Evolutionary conservation across 2,797 vertebrate species (phyloP), one percentile per base, ranked within the genome.

Genomic region (Pipistrellus kuhlii): DNA sequence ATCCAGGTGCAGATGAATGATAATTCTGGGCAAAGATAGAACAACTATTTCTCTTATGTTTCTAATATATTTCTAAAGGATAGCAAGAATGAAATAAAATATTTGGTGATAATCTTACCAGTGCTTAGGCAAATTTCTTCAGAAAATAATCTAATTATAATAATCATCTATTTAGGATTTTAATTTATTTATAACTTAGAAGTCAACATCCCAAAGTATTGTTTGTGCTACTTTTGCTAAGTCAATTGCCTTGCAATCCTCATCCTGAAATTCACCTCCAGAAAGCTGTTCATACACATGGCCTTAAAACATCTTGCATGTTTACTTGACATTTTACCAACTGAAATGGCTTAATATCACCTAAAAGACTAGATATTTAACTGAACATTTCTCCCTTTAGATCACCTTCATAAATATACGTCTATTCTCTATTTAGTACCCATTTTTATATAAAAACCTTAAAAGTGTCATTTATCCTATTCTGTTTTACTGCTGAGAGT

Each of bases 291-390:
- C 4, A 41, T 27, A 30, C 5, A 75, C 13, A 14, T 4, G 71
- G 25, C 0, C 20, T 62, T 94, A 92, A 71, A 90, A 27, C 23
- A 68, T 57, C 59, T 30, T 83, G 46, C 78, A 75, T 75, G 38
- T 64, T 83, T 71, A 35, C 30, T 71, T 94, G 62, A 12, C 23
- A 53, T 88, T 93, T 93, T 81, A 66, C 13, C 75, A 78, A 83
- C 21, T 21, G 11, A 21, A 90, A 62, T 80, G 8, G 5, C 14
- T 92, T 86, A 69, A 6, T 71, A 35, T 81, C 38, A 62, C 91
- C 3, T 64, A 57, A 85, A 96, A 85, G 2, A 44, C 73, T 18
- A 90, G 21, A 53, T 71, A 85, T 41, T 84, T 82, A 90, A 78
- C 15, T 84, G n/a, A 90, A 41, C 3, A 59, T 44, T 85, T 90